Evolutionary conservation across 2,797 vertebrate species (phyloP).

Genomic region (Oreortyx pictus): DNA sequence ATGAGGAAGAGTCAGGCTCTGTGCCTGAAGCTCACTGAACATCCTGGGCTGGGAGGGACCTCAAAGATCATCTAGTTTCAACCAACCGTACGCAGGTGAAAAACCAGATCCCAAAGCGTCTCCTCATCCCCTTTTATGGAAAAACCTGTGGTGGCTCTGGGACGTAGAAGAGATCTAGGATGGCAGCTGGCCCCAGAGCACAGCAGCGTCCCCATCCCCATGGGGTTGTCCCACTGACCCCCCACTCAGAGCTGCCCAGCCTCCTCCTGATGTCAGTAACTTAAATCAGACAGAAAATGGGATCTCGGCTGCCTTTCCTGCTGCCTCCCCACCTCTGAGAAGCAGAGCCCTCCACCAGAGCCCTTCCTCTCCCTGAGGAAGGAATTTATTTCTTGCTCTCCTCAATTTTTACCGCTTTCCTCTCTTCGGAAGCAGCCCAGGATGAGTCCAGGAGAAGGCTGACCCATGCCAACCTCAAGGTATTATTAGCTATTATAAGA

Average conservation of each 20-base stretch:
- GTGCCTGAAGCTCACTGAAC: not conserved
- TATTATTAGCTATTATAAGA: too few species aligned
- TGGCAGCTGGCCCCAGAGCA: not conserved
- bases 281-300: not conserved
- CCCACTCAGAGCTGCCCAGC: not conserved
- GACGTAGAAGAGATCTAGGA: not conserved
- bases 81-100: not conserved
- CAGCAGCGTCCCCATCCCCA: not conserved
- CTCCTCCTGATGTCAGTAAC: not conserved
- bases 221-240: not conserved
- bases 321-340: not conserved
- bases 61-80: too few species aligned
- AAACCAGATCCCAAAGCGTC: not conserved
- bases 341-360: not conserved
- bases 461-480: too few species aligned
- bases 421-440: not conserved
- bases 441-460: not conserved
- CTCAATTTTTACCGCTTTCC: accelerated
- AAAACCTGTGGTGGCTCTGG: not conserved
- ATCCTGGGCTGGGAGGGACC: too few species aligned
- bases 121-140: not conserved
- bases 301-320: not conserved
- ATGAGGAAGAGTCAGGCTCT: not conserved
- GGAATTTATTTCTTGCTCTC: not conserved
- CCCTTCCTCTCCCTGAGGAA: not conserved